Conservation (phyloP, 2,797 vertebrate species). For the Cyclura pinguis region DNA sequence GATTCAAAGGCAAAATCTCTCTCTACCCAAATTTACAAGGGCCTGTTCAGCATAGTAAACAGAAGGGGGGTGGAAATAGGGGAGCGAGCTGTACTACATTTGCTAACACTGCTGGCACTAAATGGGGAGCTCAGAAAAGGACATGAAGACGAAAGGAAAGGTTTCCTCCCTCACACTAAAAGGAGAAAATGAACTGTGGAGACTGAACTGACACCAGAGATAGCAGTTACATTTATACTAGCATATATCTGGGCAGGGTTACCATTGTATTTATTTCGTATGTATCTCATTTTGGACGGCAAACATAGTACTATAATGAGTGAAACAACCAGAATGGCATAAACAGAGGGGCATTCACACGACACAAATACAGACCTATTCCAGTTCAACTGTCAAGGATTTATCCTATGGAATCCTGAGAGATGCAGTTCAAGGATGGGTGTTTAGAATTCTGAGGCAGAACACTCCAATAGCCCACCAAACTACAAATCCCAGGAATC, state of each 20-base stretch:
- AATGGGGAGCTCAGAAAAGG: neutral
- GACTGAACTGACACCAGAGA: neutral
- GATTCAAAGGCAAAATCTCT: conserved; percentile 63
- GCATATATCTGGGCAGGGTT: neutral
- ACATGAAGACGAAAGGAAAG: neutral
- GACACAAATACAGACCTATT: no score
- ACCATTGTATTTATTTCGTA: no score
- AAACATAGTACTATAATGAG: neutral
- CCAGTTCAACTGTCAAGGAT: no score
- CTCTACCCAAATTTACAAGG: conserved; percentile 60
- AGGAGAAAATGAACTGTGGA: neutral
- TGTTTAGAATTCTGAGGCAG: no score
- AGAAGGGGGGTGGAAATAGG: neutral
- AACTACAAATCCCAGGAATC: no score
- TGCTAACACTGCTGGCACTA: neutral
- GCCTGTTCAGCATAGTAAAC: conserved; percentile 27
- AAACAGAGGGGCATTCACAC: no score
- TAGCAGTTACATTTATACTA: no score
- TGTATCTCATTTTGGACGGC: neutral
- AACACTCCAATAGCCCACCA: no score
- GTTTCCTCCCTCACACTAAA: neutral
- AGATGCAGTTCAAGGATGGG: no score
- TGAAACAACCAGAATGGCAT: neutral
- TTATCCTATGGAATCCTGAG: no score
- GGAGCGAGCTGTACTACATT: neutral